Evolutionary conservation across 2,113 vertebrate species (phyloP).

Genomic region (Dromas ardeola): DNA sequence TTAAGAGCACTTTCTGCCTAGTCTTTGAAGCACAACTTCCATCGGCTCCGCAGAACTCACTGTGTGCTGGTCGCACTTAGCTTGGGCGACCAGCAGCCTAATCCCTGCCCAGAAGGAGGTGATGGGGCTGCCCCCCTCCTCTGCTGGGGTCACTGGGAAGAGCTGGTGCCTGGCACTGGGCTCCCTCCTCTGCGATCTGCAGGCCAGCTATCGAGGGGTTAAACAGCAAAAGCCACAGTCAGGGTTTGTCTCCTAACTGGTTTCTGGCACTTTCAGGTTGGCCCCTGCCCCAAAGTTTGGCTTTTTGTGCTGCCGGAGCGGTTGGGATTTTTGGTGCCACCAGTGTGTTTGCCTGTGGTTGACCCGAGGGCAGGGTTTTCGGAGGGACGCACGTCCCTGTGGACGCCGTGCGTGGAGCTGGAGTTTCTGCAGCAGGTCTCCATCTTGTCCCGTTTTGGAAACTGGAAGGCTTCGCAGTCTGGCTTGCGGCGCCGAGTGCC

Average conservation of each 20-base stretch:
- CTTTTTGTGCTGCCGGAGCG: background rate
- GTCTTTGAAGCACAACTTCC: background rate
- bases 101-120: background rate
- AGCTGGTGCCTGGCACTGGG: background rate
- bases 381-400: accelerated
- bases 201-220: background rate
- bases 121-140: background rate
- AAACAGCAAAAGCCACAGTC: background rate
- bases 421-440: background rate
- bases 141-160: background rate
- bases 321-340: background rate
- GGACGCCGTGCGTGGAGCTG: background rate
- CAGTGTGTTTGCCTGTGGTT: background rate
- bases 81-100: background rate
- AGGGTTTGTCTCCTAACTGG: background rate
- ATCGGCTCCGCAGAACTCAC: background rate
- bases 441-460: background rate
- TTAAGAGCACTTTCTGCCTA: background rate
- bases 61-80: background rate
- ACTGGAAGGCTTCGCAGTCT: background rate
- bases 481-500: background rate
- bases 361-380: background rate
- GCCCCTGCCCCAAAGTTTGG: background rate
- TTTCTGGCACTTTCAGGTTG: background rate
- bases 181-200: background rate